phyloP scores from a whole-genome alignment of 2,797 vertebrate species.

The Gila robusta region DNA sequence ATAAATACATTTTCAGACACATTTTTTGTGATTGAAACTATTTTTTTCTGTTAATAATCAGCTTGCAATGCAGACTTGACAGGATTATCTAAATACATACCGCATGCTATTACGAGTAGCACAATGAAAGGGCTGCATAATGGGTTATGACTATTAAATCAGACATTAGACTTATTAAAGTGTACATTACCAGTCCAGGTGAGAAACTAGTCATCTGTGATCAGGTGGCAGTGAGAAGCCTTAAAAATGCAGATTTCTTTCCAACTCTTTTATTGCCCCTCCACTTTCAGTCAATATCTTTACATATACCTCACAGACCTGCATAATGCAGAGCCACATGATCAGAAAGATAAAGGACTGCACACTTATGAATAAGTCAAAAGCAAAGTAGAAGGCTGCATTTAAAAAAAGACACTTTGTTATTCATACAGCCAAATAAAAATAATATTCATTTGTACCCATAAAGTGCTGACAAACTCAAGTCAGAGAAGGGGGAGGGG shows the following conservation, averaged over 20 bases:
- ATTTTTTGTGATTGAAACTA: background rate
- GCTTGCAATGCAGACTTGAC: background rate
- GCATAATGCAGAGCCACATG: constrained; percentile 36
- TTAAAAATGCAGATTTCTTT: background rate
- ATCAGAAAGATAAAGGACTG: constrained; percentile 27
- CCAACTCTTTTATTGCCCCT: background rate
- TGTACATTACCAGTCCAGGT: constrained; percentile 10
- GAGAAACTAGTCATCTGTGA: background rate
- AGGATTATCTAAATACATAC: constrained; percentile 14
- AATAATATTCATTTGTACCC: constrained; percentile 37
- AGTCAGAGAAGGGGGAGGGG: background rate
- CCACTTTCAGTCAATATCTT: background rate
- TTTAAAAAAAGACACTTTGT: background rate
- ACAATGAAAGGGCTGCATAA: background rate
- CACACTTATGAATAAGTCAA: constrained; percentile 48
- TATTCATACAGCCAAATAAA: constrained; percentile 8
- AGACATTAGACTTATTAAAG: background rate
- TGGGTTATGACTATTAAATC: background rate
- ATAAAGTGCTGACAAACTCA: constrained; percentile 37
- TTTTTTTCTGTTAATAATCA: background rate
- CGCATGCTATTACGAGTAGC: background rate
- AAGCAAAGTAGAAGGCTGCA: background rate
- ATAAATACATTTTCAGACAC: background rate
- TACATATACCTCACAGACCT: constrained; percentile 17
- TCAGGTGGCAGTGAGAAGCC: background rate